These are phyloP conservation scores for Leptarthrus brevirostris DNA, from an alignment of 2,888 invertebrate species.

Conservation along the genomic window DNA sequence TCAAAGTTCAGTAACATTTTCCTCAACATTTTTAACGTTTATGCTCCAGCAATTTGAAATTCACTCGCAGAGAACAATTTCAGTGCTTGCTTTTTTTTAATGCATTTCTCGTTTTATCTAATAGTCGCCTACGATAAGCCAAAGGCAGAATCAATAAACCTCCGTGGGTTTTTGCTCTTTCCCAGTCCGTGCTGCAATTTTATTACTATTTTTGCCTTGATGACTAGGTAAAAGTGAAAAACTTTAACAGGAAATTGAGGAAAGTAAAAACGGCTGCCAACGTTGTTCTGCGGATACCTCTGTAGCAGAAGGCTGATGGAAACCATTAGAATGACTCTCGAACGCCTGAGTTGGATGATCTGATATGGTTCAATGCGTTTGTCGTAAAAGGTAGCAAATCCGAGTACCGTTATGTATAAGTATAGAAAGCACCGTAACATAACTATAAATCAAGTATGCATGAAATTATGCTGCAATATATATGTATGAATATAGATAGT, in stretches of 20 bases:
- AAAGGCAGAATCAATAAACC: neutral
- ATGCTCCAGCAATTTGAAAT: constrained; percentile 14
- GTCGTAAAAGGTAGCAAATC: constrained; percentile 4
- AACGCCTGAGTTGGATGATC: neutral
- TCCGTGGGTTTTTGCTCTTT: neutral
- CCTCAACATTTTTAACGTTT: too few relatives aligned
- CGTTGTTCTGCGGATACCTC: neutral
- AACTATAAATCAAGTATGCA: constrained; percentile 7
- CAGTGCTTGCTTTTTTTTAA: neutral
- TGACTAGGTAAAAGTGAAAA: constrained; percentile 35
- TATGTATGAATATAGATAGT: constrained; percentile 14
- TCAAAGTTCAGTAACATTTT: too few relatives aligned
- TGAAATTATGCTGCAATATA: constrained; percentile 28
- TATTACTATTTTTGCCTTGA: neutral
- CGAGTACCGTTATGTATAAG: neutral
- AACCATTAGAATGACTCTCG: constrained; percentile 26
- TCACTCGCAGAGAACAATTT: constrained; percentile 17
- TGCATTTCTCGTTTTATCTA: constrained; percentile 3
- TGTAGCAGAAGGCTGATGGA: neutral
- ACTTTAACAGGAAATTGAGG: constrained; percentile 34
- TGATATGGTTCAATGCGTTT: constrained; percentile 10
- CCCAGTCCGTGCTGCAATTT: neutral
- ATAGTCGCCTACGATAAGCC: constrained; percentile 2
- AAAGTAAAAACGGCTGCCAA: constrained; percentile 28
- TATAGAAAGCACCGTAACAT: neutral